These are phyloP conservation scores for Cremastobaeus sp. DNA, from an alignment of 2,888 invertebrate genomes.

Conservation along the genomic window DNA sequence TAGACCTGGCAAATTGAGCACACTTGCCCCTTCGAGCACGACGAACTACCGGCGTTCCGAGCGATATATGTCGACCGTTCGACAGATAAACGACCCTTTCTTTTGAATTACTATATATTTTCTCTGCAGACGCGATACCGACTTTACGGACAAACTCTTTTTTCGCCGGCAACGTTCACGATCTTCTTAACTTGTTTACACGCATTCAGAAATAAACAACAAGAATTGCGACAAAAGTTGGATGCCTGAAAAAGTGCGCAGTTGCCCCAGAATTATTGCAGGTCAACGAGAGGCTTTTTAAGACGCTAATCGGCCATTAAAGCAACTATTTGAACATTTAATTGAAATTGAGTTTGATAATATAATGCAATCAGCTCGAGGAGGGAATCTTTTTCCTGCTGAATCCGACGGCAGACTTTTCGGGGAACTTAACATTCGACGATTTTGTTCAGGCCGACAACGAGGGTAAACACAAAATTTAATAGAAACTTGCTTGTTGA, in stretches of 20 bases:
- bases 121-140: neutral
- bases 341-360: conserved; percentile 56
- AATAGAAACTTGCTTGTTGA: conserved; percentile 69
- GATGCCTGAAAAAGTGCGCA: no score
- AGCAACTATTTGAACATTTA: conserved; percentile 32
- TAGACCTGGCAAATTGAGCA: conserved; percentile 77
- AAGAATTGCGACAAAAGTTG: no score
- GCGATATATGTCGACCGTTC: conserved; percentile 74
- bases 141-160: no score
- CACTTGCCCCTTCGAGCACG: conserved; percentile 68
- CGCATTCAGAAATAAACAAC: no score
- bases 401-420: conserved; percentile 49
- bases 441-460: conserved; percentile 63
- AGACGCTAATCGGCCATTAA: no score
- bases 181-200: no score
- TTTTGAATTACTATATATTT: conserved; percentile 15
- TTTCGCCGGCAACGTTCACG: no score
- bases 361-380: conserved; percentile 43
- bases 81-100: conserved; percentile 71
- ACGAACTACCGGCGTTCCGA: conserved; percentile 67
- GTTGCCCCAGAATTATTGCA: no score
- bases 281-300: no score
- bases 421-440: conserved; percentile 59
- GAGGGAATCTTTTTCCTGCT: conserved; percentile 48
- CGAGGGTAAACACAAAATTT: conserved; percentile 69